Conservation (phyloP, 2,888 invertebrate genomes). For the Lathronympha strigana region DNA sequence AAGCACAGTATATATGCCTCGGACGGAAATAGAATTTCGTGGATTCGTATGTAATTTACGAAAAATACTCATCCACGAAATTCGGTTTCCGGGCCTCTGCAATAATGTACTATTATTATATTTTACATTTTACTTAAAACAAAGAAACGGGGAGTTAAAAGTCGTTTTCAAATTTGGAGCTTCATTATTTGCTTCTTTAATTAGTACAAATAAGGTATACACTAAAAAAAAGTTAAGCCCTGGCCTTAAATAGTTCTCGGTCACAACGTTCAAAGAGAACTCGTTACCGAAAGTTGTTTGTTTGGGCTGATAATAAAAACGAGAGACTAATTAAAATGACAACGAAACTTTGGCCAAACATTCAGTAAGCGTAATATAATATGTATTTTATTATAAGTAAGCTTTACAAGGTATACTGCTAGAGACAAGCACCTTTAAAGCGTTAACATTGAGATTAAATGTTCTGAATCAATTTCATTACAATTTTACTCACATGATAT, state of each 20-base stretch:
- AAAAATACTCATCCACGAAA: too few relatives aligned
- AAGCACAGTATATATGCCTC: too few relatives aligned
- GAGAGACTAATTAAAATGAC: slow-evolving; percentile 31
- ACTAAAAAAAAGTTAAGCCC: slow-evolving; percentile 27
- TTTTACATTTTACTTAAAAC: background rate
- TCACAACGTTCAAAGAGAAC: slow-evolving; percentile 32
- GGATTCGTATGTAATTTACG: too few relatives aligned
- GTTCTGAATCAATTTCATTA: too few relatives aligned
- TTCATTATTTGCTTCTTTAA: slow-evolving; percentile 32
- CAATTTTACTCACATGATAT: too few relatives aligned
- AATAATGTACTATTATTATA: background rate
- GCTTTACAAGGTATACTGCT: too few relatives aligned
- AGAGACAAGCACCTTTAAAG: too few relatives aligned
- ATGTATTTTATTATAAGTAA: too few relatives aligned
- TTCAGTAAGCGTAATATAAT: background rate
- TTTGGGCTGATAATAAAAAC: slow-evolving; percentile 19
- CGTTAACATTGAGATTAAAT: too few relatives aligned
- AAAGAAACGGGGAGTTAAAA: background rate
- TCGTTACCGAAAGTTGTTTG: slow-evolving; percentile 28
- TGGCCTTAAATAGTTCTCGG: slow-evolving; percentile 21
- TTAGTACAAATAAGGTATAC: slow-evolving; percentile 17
- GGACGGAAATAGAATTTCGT: too few relatives aligned
- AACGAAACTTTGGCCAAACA: slow-evolving; percentile 24
- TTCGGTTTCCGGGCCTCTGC: too few relatives aligned
- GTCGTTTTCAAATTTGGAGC: background rate